These are phyloP conservation scores for Blastobasis adustella DNA, from an alignment of 2,888 invertebrate species.

Conservation along the genomic window DNA sequence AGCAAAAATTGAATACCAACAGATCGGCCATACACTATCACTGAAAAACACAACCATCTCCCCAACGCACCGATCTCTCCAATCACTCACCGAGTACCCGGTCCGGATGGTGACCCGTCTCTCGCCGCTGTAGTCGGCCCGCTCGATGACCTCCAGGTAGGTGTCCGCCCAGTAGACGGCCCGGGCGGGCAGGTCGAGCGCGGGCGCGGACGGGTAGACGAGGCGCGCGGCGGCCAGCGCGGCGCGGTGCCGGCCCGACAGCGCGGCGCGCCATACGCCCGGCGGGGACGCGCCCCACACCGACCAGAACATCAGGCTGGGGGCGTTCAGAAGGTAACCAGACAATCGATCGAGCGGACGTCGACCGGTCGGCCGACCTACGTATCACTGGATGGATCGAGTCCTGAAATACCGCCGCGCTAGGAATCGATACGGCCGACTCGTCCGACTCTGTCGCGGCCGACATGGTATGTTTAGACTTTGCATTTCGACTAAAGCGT, in stretches of 20 bases:
- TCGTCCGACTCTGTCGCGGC: too few relatives aligned
- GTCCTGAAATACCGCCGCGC: not conserved
- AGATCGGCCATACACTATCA: too few relatives aligned
- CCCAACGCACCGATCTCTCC: too few relatives aligned
- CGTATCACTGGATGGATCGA: not conserved
- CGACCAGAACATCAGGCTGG: slow-evolving; percentile 83
- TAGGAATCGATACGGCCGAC: not conserved
- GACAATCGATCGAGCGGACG: too few relatives aligned
- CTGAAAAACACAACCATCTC: too few relatives aligned
- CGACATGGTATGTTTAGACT: too few relatives aligned
- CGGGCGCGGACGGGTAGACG: slow-evolving; percentile 84
- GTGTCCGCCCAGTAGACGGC: slow-evolving; percentile 86
- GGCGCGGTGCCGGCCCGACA: slow-evolving; percentile 78
- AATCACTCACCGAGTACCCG: too few relatives aligned
- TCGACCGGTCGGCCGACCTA: not conserved
- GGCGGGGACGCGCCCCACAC: slow-evolving; percentile 81
- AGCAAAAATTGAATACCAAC: too few relatives aligned
- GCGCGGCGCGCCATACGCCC: slow-evolving; percentile 77
- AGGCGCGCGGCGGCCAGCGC: slow-evolving; percentile 79
- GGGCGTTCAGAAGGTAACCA: not conserved
- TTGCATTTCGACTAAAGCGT: too few relatives aligned
- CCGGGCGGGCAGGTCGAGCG: slow-evolving; percentile 81
- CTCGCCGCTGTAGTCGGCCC: too few relatives aligned
- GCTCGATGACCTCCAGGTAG: too few relatives aligned
- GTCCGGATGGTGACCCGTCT: too few relatives aligned